phyloP scores from a whole-genome alignment of 1,140 invertebrate genomes.

The Cheumatopsyche charites region DNA sequence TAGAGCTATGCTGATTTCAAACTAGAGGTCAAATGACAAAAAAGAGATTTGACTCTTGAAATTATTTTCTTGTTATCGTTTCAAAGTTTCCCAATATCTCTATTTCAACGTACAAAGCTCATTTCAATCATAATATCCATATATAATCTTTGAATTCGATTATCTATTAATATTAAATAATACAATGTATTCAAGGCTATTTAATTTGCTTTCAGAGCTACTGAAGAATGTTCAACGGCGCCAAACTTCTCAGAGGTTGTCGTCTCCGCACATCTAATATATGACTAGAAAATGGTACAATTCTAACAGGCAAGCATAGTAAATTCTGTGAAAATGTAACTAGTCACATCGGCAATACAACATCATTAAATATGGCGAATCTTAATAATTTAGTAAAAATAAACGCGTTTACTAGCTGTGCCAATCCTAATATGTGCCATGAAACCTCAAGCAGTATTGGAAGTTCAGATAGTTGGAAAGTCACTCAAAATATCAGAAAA shows the following conservation, averaged over 20 bases:
- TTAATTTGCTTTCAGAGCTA: not conserved
- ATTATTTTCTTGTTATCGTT: too few relatives aligned
- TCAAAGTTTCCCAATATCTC: too few relatives aligned
- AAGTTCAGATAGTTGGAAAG: not conserved
- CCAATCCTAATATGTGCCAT: not conserved
- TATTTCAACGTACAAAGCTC: too few relatives aligned
- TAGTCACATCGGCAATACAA: not conserved
- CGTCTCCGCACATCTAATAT: not conserved
- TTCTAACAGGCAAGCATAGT: not conserved
- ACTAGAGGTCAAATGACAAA: too few relatives aligned
- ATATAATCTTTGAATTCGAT: too few relatives aligned
- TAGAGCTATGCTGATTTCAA: too few relatives aligned
- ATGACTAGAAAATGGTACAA: not conserved
- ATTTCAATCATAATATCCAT: too few relatives aligned
- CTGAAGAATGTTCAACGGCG: not conserved
- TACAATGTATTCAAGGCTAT: too few relatives aligned
- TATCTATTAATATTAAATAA: too few relatives aligned
- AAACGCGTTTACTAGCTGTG: not conserved
- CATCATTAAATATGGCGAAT: not conserved
- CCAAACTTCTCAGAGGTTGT: not conserved
- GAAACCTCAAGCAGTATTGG: not conserved
- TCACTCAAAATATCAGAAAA: not conserved
- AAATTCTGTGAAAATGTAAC: constrained; percentile 12
- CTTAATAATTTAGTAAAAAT: not conserved
- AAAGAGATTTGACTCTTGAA: too few relatives aligned